Evolutionary conservation across 2,113 vertebrate species (phyloP).

Genomic region (Athene noctua): DNA sequence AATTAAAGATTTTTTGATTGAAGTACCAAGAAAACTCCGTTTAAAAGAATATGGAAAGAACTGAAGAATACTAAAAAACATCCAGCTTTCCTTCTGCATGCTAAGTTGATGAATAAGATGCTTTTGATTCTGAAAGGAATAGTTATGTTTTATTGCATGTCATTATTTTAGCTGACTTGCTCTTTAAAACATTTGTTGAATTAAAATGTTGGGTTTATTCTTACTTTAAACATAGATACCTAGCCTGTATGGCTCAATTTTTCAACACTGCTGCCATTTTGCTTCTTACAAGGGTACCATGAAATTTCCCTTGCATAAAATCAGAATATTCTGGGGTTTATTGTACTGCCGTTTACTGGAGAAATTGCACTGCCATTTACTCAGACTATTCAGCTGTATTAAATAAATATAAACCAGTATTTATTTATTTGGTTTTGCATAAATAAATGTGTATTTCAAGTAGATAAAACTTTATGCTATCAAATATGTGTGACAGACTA

Average conservation of each 20-base stretch:
- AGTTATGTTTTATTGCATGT: neutral
- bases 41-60: neutral
- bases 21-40: neutral
- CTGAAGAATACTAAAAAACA: neutral
- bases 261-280: neutral
- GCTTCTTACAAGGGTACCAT: neutral
- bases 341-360: neutral
- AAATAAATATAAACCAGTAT: neutral
- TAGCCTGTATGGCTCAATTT: neutral
- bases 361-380: neutral
- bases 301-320: neutral
- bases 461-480: neutral
- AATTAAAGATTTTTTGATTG: neutral
- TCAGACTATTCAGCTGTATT: neutral
- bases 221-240: neutral
- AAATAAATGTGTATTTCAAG: neutral
- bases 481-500: neutral
- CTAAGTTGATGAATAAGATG: neutral
- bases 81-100: neutral
- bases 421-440: neutral
- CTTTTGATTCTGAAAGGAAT: neutral
- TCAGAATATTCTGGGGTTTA: neutral
- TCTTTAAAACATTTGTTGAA: neutral
- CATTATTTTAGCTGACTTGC: neutral
- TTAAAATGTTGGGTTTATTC: neutral